Evolutionary conservation across 2,888 invertebrate genomes (phyloP).

Genomic region (Orthonychiurus folsomi): DNA sequence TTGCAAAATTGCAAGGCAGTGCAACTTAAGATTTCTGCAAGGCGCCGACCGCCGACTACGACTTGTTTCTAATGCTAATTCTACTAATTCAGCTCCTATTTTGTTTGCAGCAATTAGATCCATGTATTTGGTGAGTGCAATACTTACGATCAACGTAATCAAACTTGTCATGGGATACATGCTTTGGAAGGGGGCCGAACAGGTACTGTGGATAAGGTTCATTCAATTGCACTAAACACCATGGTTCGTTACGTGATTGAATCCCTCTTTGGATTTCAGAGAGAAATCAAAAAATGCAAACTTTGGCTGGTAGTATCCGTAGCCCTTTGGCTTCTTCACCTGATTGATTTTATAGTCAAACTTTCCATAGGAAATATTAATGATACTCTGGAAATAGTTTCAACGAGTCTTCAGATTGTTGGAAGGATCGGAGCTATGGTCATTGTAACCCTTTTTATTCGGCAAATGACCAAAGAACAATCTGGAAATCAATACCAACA

Average conservation of each 20-base stretch:
- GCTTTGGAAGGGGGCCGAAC: not conserved
- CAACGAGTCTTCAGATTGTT: not conserved
- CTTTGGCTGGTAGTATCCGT: conserved; percentile 1
- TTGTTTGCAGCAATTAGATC: not conserved
- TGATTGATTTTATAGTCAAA: not conserved
- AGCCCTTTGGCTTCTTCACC: not conserved
- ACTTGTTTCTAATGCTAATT: no score
- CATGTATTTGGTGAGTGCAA: not conserved
- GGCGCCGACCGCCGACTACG: no score
- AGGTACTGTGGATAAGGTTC: no score
- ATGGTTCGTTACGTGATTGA: no score
- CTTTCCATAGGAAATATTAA: not conserved
- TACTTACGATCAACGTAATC: not conserved
- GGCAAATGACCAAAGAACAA: not conserved
- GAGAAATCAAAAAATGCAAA: not conserved
- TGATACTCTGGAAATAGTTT: not conserved
- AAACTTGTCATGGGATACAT: conserved; percentile 4
- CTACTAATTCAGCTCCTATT: no score
- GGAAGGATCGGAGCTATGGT: not conserved
- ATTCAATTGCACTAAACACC: no score
- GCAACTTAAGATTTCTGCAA: no score
- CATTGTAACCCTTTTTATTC: not conserved
- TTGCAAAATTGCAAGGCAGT: no score
- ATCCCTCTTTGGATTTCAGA: no score
- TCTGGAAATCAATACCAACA: no score